Evolutionary conservation across 2,113 vertebrate genomes (phyloP).

Genomic region (Dolichotis patagonum): DNA sequence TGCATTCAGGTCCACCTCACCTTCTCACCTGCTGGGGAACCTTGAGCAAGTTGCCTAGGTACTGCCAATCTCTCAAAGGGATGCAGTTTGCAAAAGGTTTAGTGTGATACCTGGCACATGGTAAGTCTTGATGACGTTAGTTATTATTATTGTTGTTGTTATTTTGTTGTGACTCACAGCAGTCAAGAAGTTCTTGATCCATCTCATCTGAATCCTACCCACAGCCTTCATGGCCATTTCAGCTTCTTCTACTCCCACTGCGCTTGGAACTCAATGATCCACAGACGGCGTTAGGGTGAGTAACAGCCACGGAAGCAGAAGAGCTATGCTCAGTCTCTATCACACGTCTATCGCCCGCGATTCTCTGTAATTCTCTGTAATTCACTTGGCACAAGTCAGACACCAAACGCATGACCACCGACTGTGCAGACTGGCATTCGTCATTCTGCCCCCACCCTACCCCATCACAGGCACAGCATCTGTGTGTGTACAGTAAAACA

Average conservation of each 20-base stretch:
- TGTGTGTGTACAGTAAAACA: not conserved
- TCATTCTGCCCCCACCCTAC: not conserved
- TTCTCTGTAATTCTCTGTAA: not conserved
- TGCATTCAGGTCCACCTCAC: not conserved
- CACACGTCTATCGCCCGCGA: not conserved
- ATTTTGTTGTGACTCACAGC: not conserved
- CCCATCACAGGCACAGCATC: not conserved
- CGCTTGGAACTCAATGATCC: not conserved
- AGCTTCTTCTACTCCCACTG: not conserved
- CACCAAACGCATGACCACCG: not conserved
- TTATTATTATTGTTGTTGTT: not conserved
- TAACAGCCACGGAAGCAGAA: not conserved
- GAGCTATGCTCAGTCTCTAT: not conserved
- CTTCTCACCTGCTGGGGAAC: not conserved
- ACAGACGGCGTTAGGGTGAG: not conserved
- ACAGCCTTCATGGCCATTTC: not conserved
- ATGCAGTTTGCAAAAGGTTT: not conserved
- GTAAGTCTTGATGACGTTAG: not conserved
- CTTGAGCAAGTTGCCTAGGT: not conserved
- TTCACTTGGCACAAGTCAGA: not conserved
- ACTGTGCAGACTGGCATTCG: fast-evolving
- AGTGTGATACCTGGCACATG: not conserved
- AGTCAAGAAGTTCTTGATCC: not conserved
- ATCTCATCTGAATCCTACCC: not conserved
- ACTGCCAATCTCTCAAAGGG: too few relatives aligned